phyloP scores from a whole-genome alignment of 2,888 invertebrate genomes.

The Microplitis manilae region DNA sequence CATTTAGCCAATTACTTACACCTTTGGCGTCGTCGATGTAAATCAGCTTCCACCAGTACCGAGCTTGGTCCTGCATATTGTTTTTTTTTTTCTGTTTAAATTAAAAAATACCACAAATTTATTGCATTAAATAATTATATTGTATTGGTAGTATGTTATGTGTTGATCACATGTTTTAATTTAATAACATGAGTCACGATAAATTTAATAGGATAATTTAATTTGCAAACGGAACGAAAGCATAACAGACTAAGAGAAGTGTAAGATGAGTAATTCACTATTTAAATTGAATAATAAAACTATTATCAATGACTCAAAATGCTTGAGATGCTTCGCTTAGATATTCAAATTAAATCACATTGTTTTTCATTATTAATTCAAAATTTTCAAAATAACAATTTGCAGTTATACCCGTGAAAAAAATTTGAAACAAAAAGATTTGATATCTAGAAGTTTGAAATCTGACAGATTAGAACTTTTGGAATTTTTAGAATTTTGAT shows the following conservation, averaged over 20 bases:
- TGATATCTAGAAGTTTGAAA: too few species aligned
- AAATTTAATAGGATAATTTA: background rate
- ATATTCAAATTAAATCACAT: background rate
- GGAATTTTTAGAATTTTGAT: too few species aligned
- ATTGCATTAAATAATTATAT: conserved; percentile 5
- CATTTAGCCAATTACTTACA: conserved; percentile 56
- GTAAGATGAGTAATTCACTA: background rate
- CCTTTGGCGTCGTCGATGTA: conserved; percentile 59
- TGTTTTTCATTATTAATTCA: background rate
- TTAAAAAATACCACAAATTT: background rate
- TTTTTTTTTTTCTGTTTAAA: background rate
- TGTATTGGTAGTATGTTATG: background rate
- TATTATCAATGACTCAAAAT: conserved; percentile 32
- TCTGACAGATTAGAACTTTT: too few species aligned
- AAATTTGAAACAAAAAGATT: too few species aligned
- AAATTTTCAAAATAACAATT: background rate
- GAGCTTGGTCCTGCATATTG: conserved; percentile 60
- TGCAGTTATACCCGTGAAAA: too few species aligned
- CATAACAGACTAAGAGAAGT: background rate
- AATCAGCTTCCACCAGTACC: conserved; percentile 65
- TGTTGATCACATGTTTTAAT: conserved; percentile 9
- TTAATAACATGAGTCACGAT: conserved; percentile 4
- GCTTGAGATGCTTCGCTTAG: conserved; percentile 1
- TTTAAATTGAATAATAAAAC: conserved; percentile 27
- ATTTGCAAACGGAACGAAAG: conserved; percentile 4